These are phyloP conservation scores for Willisornis vidua DNA, from an alignment of 2,113 vertebrate genomes.

Conservation along the genomic window DNA sequence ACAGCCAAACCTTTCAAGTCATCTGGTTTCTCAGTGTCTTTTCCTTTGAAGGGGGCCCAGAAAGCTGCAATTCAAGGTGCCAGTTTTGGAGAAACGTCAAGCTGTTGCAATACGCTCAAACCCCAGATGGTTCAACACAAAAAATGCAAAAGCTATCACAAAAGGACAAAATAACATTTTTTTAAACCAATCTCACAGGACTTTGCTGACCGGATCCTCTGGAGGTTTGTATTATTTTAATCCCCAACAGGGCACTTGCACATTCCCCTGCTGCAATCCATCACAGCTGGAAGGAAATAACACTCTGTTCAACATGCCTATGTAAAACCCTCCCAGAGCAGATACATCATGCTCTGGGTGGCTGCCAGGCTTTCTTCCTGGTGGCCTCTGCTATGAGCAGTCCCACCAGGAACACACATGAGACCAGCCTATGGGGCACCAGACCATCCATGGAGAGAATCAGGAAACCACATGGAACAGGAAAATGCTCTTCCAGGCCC, in stretches of 20 bases:
- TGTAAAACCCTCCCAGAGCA: background rate
- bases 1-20: background rate
- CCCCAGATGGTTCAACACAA: background rate
- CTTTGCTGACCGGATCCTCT: background rate
- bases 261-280: background rate
- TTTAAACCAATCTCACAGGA: background rate
- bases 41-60: background rate
- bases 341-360: background rate
- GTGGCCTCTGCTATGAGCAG: rapidly evolving
- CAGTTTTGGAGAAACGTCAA: background rate
- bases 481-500: background rate
- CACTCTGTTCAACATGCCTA: background rate
- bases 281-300: background rate
- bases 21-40: background rate
- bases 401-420: rapidly evolving
- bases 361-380: rapidly evolving
- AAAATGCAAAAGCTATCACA: background rate
- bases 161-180: background rate
- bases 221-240: background rate
- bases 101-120: rapidly evolving
- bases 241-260: rapidly evolving
- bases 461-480: background rate
- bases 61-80: background rate
- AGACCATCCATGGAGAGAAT: background rate
- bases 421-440: background rate